Percentiles rank a stretch among this genome's conserved stretches.
These are phyloP conservation scores for Eubasilissa regina DNA, from an alignment of 1,140 invertebrate species.

Conservation along the genomic window DNA sequence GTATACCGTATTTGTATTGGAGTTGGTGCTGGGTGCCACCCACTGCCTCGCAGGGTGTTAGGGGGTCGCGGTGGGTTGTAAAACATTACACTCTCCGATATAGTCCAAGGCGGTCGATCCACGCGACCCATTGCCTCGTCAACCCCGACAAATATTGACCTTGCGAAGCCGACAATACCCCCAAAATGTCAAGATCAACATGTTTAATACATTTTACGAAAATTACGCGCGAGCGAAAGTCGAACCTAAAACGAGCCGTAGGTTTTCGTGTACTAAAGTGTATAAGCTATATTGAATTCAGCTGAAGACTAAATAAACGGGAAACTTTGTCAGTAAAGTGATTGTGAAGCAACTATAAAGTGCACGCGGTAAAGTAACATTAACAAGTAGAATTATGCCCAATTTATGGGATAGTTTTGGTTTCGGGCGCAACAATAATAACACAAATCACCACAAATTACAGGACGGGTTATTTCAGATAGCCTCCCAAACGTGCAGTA, in stretches of 20 bases:
- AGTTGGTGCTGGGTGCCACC: background rate
- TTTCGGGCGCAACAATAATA: constrained; percentile 65
- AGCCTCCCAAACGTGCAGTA: constrained; percentile 80
- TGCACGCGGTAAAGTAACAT: background rate
- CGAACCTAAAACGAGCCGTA: background rate
- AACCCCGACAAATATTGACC: constrained; percentile 22
- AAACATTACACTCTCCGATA: constrained; percentile 20
- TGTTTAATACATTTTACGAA: constrained; percentile 3
- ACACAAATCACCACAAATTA: constrained; percentile 74
- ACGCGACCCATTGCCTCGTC: constrained; percentile 13
- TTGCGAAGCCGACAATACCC: background rate
- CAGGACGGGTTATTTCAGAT: constrained; percentile 82
- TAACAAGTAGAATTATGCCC: constrained; percentile 65
- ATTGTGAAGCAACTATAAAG: background rate
- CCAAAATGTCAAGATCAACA: constrained; percentile 39
- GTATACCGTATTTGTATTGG: background rate
- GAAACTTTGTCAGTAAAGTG: background rate
- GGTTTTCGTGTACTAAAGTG: constrained; percentile 6
- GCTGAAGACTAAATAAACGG: constrained; percentile 9
- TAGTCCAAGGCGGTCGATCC: constrained; percentile 32
- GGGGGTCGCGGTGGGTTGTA: background rate
- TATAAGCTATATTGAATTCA: constrained; percentile 11
- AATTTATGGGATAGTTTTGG: constrained; percentile 74
- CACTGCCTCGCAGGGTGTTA: too few species aligned
- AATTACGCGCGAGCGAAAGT: background rate